A percentile compares a stretch with the other conserved stretches of the same genome.
Conservation (phyloP, 2,797 vertebrate genomes). For the Ptychadena robeensis region DNA sequence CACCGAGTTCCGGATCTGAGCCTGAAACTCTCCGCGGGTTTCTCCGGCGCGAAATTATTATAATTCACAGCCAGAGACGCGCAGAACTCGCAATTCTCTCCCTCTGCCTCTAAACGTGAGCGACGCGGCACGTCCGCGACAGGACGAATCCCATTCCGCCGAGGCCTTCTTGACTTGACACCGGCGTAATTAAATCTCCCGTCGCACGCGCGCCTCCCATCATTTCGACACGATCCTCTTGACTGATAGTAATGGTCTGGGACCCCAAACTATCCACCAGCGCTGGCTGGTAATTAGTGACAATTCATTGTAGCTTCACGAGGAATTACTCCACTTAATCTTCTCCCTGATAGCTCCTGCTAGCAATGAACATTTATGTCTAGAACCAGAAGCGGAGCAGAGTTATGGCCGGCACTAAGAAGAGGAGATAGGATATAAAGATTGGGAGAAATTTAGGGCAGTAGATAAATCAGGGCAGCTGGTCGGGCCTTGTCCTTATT, state of each 20-base stretch:
- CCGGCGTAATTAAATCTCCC: conserved; percentile 43
- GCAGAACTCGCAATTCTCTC: conserved; percentile 1
- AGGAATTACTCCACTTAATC: conserved; percentile 45
- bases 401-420: background rate
- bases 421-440: conserved; percentile 12
- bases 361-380: conserved; percentile 11
- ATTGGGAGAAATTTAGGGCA: conserved; percentile 33
- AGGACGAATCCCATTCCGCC: conserved; percentile 25
- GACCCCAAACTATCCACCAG: conserved; percentile 41
- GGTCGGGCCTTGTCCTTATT: background rate
- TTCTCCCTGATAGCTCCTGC: conserved; percentile 18
- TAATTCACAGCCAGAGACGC: conserved; percentile 25
- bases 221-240: conserved; percentile 28
- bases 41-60: conserved; percentile 16
- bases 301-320: conserved; percentile 40
- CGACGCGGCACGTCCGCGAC: conserved; percentile 18
- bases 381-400: conserved; percentile 6
- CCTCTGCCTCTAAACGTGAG: conserved; percentile 4
- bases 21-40: background rate
- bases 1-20: background rate
- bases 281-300: conserved; percentile 45
- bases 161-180: conserved; percentile 35
- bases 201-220: background rate
- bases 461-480: conserved; percentile 20
- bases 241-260: conserved; percentile 54